These are phyloP conservation scores for Fissipunctia ypsillon DNA, from an alignment of 2,888 invertebrate genomes.

Conservation along the genomic window DNA sequence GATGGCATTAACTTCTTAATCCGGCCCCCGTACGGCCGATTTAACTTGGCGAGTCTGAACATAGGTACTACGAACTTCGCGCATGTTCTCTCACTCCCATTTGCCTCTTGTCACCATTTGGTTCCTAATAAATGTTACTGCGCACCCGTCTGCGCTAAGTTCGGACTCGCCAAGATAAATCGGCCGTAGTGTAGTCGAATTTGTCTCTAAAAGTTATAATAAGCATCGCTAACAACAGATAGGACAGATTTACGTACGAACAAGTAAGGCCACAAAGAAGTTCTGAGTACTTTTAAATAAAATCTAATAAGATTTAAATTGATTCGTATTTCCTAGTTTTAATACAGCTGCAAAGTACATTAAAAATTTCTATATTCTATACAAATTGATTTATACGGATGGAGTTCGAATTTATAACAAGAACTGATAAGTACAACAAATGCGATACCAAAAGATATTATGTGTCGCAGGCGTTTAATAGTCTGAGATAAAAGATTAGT, in stretches of 20 bases:
- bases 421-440: not conserved
- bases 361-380: conserved; percentile 24
- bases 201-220: conserved; percentile 30
- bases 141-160: no score
- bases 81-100: no score
- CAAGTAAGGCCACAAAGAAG: conserved; percentile 33
- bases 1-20: no score
- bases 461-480: not conserved
- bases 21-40: no score
- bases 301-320: conserved; percentile 7
- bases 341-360: conserved; percentile 5
- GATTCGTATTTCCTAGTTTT: conserved; percentile 13
- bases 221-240: conserved; percentile 43
- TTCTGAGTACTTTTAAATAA: not conserved
- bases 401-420: not conserved
- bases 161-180: no score
- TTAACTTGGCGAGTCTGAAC: no score
- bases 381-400: conserved; percentile 31
- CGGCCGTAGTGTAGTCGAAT: no score
- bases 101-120: no score
- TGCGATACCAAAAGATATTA: not conserved
- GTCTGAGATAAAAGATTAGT: not conserved
- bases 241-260: conserved; percentile 37
- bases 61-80: no score
- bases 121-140: no score